phyloP scores from a whole-genome alignment of 64 coral and sea anemone species.

The Anthopleura sola region DNA sequence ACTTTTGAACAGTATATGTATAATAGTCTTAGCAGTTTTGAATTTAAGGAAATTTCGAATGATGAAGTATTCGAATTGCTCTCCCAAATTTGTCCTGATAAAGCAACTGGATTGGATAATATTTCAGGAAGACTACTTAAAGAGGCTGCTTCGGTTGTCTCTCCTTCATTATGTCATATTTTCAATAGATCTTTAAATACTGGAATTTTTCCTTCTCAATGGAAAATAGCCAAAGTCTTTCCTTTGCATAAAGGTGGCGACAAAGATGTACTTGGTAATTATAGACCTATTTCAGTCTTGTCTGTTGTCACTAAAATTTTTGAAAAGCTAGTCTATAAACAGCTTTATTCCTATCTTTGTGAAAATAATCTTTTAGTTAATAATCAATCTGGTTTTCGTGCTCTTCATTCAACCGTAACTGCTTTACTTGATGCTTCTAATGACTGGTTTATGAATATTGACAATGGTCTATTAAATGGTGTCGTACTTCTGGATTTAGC shows the following conservation, averaged over 20 bases:
- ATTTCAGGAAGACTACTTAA: constrained; percentile 44
- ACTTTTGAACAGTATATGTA: constrained; percentile 10
- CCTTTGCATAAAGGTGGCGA: constrained; percentile 32
- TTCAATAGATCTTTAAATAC: constrained; percentile 22
- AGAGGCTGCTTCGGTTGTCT: constrained; percentile 17
- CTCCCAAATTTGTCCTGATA: constrained; percentile 37
- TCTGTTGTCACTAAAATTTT: neutral
- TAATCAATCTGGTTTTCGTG: constrained; percentile 21
- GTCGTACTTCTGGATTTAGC: no score
- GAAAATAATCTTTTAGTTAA: neutral
- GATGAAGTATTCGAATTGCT: neutral
- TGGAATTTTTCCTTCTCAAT: constrained; percentile 15
- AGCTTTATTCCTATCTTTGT: neutral
- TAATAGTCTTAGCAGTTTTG: neutral
- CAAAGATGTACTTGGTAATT: constrained; percentile 18
- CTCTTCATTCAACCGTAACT: neutral
- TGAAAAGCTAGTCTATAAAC: constrained; percentile 2
- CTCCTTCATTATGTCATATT: constrained; percentile 24
- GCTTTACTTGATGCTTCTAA: neutral
- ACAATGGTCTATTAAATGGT: neutral
- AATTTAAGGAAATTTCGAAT: neutral
- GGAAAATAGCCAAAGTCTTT: constrained; percentile 32
- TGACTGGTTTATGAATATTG: neutral
- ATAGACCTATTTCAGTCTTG: constrained; percentile 12
- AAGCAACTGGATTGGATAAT: constrained; percentile 53